phyloP scores from a whole-genome alignment of 2,888 invertebrate species.

The Argyresthia goedartella region DNA sequence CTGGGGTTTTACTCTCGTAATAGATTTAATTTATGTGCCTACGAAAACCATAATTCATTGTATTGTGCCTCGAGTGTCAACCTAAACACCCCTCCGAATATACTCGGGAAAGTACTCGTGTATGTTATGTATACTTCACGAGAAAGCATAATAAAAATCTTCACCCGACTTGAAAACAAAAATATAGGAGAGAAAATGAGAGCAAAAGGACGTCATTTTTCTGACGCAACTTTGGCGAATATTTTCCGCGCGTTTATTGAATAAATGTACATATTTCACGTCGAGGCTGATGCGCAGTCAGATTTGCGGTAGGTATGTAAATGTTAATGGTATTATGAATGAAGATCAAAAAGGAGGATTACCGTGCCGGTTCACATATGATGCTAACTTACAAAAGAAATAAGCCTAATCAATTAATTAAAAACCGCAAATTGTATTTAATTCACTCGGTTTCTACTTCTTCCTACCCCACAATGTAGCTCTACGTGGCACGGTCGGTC shows the following conservation, averaged over 20 bases:
- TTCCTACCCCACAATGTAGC: no score
- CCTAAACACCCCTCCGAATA: not conserved
- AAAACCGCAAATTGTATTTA: no score
- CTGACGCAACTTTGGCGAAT: constrained; percentile 43
- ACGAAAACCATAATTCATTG: not conserved
- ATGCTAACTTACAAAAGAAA: no score
- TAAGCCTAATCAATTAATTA: no score
- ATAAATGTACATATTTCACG: constrained; percentile 58
- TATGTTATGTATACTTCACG: no score
- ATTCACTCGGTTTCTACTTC: no score
- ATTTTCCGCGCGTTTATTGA: constrained; percentile 56
- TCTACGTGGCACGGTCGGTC: not conserved
- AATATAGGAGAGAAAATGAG: constrained; percentile 54
- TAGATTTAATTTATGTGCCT: no score
- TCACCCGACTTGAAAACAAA: constrained; percentile 59
- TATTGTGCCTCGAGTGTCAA: not conserved
- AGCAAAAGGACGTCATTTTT: constrained; percentile 48
- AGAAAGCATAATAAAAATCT: constrained; percentile 40
- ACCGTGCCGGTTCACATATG: no score
- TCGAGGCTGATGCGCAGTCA: constrained; percentile 21
- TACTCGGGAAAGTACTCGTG: no score
- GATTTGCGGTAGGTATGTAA: constrained; percentile 29
- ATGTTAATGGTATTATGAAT: constrained; percentile 16
- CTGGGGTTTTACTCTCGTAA: no score
- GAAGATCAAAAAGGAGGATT: not conserved